phyloP scores from a whole-genome alignment of 1,140 invertebrate species.

The Bombus waltoni region DNA sequence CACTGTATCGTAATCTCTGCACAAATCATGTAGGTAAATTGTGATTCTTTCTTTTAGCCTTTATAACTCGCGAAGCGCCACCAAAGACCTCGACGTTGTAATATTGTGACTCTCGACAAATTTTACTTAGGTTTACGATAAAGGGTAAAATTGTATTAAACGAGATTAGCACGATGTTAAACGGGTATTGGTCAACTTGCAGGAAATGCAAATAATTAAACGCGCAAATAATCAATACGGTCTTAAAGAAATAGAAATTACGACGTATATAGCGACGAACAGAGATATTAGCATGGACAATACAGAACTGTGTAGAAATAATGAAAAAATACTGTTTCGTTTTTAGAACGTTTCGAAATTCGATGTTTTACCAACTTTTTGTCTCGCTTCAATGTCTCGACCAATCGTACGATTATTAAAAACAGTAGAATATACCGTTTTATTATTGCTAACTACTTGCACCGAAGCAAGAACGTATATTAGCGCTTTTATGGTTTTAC shows the following conservation, averaged over 20 bases:
- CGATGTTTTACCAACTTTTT: neutral
- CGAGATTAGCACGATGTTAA: slow-evolving; percentile 8
- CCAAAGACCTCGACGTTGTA: slow-evolving; percentile 42
- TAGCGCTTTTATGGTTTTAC: neutral
- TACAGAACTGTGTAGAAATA: neutral
- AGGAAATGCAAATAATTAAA: slow-evolving; percentile 10
- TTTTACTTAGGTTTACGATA: slow-evolving; percentile 8
- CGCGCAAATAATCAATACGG: neutral
- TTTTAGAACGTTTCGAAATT: neutral
- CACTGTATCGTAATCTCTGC: slow-evolving; percentile 7
- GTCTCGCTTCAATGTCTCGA: neutral
- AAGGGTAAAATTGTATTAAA: slow-evolving; percentile 6
- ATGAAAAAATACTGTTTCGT: neutral
- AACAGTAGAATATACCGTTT: neutral
- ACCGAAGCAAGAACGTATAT: neutral
- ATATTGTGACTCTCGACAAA: slow-evolving; percentile 23
- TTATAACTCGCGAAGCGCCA: slow-evolving; percentile 30
- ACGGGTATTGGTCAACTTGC: slow-evolving; percentile 34
- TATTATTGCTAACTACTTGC: neutral
- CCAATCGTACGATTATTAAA: neutral
- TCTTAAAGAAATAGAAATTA: neutral
- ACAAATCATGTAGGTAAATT: slow-evolving; percentile 23
- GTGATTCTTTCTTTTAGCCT: slow-evolving; percentile 12
- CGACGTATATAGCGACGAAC: neutral
- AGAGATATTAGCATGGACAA: neutral